phyloP scores from a whole-genome alignment of 2,888 invertebrate species.

The Lasius platythorax region DNA sequence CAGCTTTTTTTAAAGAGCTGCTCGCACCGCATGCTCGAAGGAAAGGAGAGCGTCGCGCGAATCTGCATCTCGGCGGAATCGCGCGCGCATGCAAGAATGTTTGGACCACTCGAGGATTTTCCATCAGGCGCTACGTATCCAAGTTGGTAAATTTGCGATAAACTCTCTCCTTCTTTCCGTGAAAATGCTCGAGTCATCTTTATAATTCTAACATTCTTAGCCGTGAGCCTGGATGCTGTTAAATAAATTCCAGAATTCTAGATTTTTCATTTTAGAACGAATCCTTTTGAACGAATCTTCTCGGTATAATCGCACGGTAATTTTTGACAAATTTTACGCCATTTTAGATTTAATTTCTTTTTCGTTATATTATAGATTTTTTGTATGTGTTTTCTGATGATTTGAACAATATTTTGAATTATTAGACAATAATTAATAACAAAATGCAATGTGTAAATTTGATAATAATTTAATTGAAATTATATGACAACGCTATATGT shows the following conservation, averaged over 20 bases:
- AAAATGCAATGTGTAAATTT: not conserved
- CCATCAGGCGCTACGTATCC: not conserved
- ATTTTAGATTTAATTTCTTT: not conserved
- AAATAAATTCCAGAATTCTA: not conserved
- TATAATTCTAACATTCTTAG: not conserved
- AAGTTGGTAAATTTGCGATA: constrained; percentile 17
- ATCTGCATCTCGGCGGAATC: constrained; percentile 6
- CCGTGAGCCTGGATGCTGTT: not conserved
- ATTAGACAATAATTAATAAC: not conserved
- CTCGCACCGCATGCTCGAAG: not conserved
- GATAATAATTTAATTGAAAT: constrained; percentile 2
- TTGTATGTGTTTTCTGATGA: not conserved
- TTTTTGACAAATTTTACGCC: not conserved
- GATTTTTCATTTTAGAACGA: not conserved
- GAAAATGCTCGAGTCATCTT: constrained; percentile 9
- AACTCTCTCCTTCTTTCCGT: not conserved
- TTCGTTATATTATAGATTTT: not conserved
- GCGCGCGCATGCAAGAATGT: constrained; percentile 15
- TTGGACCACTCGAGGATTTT: not conserved
- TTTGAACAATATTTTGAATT: not conserved
- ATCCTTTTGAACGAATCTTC: not conserved
- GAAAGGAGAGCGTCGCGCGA: constrained; percentile 21
- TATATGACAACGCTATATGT: not conserved
- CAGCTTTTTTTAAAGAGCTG: constrained; percentile 21
- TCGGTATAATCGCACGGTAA: not conserved